A percentile compares a stretch with the other conserved stretches of the same genome.
Evolutionary conservation across 1,140 invertebrate species (phyloP).

Genomic region (Nylanderia fulva): DNA sequence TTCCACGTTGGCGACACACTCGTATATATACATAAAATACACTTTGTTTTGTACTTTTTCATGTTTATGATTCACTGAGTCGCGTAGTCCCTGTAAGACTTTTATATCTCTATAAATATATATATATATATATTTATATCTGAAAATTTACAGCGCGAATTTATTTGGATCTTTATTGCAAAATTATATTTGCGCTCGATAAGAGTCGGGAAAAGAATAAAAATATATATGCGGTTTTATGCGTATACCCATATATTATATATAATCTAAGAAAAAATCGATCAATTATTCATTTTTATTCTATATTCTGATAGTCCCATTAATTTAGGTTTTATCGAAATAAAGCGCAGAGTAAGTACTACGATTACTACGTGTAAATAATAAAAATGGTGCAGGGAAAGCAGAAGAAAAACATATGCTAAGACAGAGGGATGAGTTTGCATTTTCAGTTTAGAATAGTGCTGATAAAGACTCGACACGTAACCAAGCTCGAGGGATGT

Average conservation of each 20-base stretch:
- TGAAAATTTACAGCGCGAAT: background rate
- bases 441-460: slow-evolving; percentile 34
- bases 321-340: background rate
- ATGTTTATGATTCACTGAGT: slow-evolving; percentile 21
- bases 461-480: slow-evolving; percentile 65
- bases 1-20: background rate
- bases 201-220: background rate
- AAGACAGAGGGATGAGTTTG: slow-evolving; percentile 33
- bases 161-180: background rate
- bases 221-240: background rate
- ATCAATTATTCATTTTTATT: slow-evolving; percentile 4
- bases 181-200: slow-evolving; percentile 7
- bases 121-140: background rate
- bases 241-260: no score
- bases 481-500: slow-evolving; percentile 68
- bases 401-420: slow-evolving; percentile 43
- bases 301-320: background rate
- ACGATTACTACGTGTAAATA: background rate
- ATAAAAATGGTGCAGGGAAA: background rate
- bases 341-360: background rate
- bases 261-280: no score
- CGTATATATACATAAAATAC: background rate
- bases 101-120: slow-evolving; percentile 8
- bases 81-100: background rate
- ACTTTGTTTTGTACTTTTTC: slow-evolving; percentile 14